Conservation (phyloP, 2,113 vertebrate species). For the Callithrix jacchus region DNA sequence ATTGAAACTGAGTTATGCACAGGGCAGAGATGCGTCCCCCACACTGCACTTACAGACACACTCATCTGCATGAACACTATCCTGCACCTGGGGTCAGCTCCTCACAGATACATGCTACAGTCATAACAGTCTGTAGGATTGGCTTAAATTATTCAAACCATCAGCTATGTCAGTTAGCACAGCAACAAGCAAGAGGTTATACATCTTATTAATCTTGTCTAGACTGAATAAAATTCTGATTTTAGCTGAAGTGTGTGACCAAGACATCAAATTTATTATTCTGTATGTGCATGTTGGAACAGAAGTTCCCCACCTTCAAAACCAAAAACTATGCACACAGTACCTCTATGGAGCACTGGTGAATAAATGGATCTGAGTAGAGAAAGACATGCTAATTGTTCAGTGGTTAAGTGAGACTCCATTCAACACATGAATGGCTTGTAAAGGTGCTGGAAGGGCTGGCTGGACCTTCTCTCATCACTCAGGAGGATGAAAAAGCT, state of each 20-base stretch:
- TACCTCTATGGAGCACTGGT: not conserved
- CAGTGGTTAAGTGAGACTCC: not conserved
- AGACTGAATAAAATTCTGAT: not conserved
- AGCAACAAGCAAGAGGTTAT: not conserved
- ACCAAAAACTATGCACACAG: not conserved
- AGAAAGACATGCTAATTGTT: not conserved
- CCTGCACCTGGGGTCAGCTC: no score
- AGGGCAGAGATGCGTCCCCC: not conserved
- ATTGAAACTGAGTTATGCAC: rapidly evolving
- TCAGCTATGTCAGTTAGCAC: rapidly evolving
- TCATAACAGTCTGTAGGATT: rapidly evolving
- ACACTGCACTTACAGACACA: not conserved
- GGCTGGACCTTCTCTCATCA: not conserved
- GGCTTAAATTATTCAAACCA: not conserved
- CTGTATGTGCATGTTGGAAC: not conserved
- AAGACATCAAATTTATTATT: not conserved
- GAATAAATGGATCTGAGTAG: not conserved
- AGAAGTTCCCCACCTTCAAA: not conserved
- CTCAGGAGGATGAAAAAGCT: not conserved
- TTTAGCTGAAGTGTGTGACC: not conserved
- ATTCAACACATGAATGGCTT: not conserved
- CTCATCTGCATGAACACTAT: not conserved
- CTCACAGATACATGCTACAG: not conserved
- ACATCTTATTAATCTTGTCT: not conserved
- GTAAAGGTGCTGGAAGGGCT: not conserved